A percentile compares a stretch with the other conserved stretches of the same genome.
phyloP scores from a whole-genome alignment of 1,140 invertebrate species.

The Panagrolaimus sp. region DNA sequence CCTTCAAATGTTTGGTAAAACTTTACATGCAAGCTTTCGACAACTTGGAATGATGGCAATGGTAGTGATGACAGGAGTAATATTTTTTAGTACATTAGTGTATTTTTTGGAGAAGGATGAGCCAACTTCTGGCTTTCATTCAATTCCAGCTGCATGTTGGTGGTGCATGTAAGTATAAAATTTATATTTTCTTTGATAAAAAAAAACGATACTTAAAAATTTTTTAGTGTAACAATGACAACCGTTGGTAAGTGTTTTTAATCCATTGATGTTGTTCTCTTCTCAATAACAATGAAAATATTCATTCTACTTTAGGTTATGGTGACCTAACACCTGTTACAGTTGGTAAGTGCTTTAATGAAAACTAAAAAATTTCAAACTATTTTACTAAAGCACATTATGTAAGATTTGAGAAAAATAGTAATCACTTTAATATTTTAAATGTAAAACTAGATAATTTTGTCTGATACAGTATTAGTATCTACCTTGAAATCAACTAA shows the following conservation, averaged over 20 bases:
- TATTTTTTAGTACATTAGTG: slow-evolving; percentile 55
- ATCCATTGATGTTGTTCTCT: background rate
- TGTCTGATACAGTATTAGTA: no score
- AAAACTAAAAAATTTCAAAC: background rate
- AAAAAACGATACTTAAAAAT: background rate
- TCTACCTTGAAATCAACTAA: no score
- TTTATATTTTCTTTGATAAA: background rate
- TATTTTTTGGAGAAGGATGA: slow-evolving; percentile 58
- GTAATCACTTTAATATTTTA: background rate
- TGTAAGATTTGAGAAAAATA: no score
- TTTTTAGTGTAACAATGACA: slow-evolving; percentile 47
- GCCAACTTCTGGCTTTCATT: slow-evolving; percentile 43
- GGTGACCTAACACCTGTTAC: slow-evolving; percentile 33
- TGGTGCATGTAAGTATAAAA: slow-evolving; percentile 25
- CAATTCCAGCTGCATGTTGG: slow-evolving; percentile 58
- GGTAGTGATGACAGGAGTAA: slow-evolving; percentile 49
- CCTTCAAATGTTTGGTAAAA: slow-evolving; percentile 50
- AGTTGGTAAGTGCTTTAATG: slow-evolving; percentile 30
- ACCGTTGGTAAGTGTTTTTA: slow-evolving; percentile 42
- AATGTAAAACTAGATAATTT: no score
- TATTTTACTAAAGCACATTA: no score
- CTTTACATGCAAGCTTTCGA: slow-evolving; percentile 42
- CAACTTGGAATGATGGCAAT: slow-evolving; percentile 53
- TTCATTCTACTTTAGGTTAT: slow-evolving; percentile 22
- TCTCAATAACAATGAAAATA: slow-evolving; percentile 8